Evolutionary conservation across 2,797 vertebrate genomes (phyloP), one percentile per base, ranked within the genome.

Genomic region (Onychomys arenicola): DNA sequence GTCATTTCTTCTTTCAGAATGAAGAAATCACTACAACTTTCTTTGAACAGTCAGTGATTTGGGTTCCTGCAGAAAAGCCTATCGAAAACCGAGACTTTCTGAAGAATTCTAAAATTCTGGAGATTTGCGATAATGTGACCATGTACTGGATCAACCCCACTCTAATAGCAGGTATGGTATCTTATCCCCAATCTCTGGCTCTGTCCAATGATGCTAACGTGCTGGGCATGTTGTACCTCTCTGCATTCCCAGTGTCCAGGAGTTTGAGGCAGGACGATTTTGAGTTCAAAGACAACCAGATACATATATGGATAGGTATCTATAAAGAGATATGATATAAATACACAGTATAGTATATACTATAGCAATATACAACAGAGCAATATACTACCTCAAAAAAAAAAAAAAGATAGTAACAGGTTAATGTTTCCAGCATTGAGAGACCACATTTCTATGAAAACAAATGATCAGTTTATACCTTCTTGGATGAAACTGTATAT

Each of bases 81-180:
- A 99, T 99, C 97, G 98, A 99, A 98, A 99, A 99, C 98, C 98
- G 98, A 89, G 99, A 99, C 85, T 99, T 99, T 98, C 99, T 99
- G 96, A 99, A 99, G 95, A 98, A 98, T 98, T 99, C 99, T 97
- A 99, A 99, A 98, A 99, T 99, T 98, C 99, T 99, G 98, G 99
- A 99, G 98, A 99, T 99, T 95, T 99, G 99, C 98, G 99, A 99
- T 97, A 99, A 99, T 2, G 98, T 99, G 97, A 99, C 99, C 96
- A 99, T 99, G 97, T 99, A 99, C 98, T 99, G 99, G 99, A 99
- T 99, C 96, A 99, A 99, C 96, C 99, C 99, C 63, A 99, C 99
- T 1, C 98, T 99, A 32, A 98, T 99, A 98, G 98, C 98, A 98
- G 99, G 99, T 99, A 98, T 93, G 76, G 11, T 43, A 92, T 49